Evolutionary conservation across 1,140 invertebrate genomes (phyloP).

Genomic region (Pogonus chalceus): DNA sequence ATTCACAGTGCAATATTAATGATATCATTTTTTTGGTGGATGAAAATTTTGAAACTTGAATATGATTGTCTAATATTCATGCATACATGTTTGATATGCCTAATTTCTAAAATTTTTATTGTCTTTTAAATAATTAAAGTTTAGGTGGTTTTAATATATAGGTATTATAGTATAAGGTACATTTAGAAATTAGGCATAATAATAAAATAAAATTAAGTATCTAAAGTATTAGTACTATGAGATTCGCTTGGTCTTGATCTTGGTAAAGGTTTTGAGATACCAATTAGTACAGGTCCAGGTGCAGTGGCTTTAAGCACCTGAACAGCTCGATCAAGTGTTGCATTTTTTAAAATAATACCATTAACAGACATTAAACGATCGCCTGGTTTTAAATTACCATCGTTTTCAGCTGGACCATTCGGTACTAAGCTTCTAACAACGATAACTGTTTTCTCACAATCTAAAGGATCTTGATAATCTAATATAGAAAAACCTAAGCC

Average conservation of each 20-base stretch:
- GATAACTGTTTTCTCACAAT: slow-evolving; percentile 82
- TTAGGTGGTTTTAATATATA: too few relatives aligned
- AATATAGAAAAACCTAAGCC: slow-evolving; percentile 92
- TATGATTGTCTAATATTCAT: too few relatives aligned
- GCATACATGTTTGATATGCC: too few relatives aligned
- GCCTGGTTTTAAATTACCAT: slow-evolving; percentile 82
- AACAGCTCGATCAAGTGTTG: slow-evolving; percentile 82
- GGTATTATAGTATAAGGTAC: too few relatives aligned
- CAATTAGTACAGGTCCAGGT: slow-evolving; percentile 70
- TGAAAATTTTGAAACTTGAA: too few relatives aligned
- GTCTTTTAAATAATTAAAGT: too few relatives aligned
- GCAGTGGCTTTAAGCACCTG: slow-evolving; percentile 79
- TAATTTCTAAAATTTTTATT: too few relatives aligned
- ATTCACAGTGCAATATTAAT: too few relatives aligned
- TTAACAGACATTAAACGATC: slow-evolving; percentile 81
- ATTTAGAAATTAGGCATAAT: too few relatives aligned
- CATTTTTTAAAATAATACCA: slow-evolving; percentile 74
- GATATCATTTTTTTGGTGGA: too few relatives aligned
- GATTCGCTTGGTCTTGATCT: slow-evolving; percentile 12
- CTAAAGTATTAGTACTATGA: slow-evolving; percentile 2
- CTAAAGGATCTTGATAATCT: slow-evolving; percentile 87
- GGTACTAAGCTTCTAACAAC: slow-evolving; percentile 89
- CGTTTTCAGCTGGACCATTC: slow-evolving; percentile 78
- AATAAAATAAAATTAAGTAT: too few relatives aligned
- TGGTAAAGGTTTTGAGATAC: slow-evolving; percentile 75